phyloP scores from a whole-genome alignment of 2,888 invertebrate genomes.

The Tortrix viridana region DNA sequence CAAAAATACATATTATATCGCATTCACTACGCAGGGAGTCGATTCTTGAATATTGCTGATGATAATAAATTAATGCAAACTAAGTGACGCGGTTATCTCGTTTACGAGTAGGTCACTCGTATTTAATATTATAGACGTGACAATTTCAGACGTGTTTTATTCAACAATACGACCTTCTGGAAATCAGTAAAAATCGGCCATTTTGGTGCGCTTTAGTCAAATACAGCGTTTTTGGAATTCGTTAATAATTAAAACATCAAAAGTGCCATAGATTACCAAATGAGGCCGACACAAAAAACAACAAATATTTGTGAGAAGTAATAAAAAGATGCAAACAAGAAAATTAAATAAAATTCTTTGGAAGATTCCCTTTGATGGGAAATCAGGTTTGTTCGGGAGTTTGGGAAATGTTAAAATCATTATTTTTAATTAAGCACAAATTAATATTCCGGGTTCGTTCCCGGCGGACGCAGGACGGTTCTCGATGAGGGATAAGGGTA shows the following conservation, averaged over 20 bases:
- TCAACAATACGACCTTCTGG: too few relatives aligned
- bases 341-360: constrained; percentile 11
- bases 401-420: constrained; percentile 18
- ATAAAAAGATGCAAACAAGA: constrained; percentile 10
- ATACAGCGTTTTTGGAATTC: not conserved
- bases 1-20: too few relatives aligned
- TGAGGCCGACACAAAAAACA: constrained; percentile 5
- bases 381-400: not conserved
- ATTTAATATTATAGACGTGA: too few relatives aligned
- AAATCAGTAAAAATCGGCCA: too few relatives aligned
- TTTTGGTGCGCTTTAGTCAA: too few relatives aligned
- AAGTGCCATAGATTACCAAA: not conserved
- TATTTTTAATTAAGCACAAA: constrained; percentile 28
- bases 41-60: too few relatives aligned
- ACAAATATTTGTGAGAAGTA: constrained; percentile 4
- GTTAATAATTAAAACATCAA: constrained; percentile 1
- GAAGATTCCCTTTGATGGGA: constrained; percentile 9
- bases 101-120: too few relatives aligned
- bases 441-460: constrained; percentile 19
- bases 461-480: not conserved
- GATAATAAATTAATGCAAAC: too few relatives aligned
- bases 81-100: too few relatives aligned
- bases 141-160: too few relatives aligned
- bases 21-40: too few relatives aligned
- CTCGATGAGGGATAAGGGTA: too few relatives aligned